Conservation (phyloP, 2,888 invertebrate genomes). For the Epistrophe grossulariae region DNA sequence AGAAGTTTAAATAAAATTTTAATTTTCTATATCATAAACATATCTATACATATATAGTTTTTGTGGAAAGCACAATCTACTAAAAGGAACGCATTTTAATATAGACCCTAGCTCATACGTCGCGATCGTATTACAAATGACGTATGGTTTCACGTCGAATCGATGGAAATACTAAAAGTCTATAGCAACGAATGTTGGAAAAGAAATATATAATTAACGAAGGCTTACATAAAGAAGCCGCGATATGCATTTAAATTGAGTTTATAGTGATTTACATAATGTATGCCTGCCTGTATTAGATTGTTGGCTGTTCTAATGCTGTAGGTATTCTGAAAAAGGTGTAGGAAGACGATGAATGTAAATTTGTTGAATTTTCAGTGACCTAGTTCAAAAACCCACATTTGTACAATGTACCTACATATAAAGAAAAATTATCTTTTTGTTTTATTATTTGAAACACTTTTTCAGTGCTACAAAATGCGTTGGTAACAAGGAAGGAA, state of each 20-base stretch:
- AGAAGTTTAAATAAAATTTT: too few species aligned
- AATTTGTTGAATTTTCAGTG: neutral
- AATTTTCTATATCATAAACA: too few species aligned
- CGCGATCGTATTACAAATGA: neutral
- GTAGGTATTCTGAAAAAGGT: neutral
- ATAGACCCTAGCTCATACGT: too few species aligned
- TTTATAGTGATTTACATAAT: neutral
- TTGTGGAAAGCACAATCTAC: too few species aligned
- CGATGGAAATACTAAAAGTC: neutral
- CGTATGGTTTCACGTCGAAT: neutral
- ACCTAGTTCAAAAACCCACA: constrained; percentile 14
- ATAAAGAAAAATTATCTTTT: too few species aligned
- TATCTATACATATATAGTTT: too few species aligned
- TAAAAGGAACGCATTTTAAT: too few species aligned
- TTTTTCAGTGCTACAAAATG: neutral
- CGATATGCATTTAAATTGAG: neutral
- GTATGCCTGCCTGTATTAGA: neutral
- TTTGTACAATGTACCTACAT: neutral
- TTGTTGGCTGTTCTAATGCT: neutral
- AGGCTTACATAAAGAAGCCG: neutral
- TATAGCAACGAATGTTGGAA: neutral
- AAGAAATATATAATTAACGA: neutral
- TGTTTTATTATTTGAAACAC: too few species aligned
- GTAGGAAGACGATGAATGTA: neutral
- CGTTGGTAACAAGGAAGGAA: neutral